Evolutionary conservation across 2,888 invertebrate genomes (phyloP), one percentile per base, ranked within the genome.

Genomic region (Diaperis boleti): DNA sequence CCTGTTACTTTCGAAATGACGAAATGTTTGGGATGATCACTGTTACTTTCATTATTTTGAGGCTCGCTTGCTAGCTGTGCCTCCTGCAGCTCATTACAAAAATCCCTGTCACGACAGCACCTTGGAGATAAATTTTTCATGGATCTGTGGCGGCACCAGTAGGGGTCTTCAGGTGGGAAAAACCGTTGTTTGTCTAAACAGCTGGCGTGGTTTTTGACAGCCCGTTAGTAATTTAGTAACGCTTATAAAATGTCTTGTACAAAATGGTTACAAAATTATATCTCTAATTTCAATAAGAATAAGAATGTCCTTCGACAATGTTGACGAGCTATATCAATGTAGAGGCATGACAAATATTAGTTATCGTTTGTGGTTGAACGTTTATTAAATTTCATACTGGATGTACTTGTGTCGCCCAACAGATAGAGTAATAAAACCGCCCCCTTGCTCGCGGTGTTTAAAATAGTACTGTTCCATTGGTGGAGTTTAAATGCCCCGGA

Each of bases 131-230:
- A 61, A 64, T 61, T 60, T 41, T 76, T 71, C 69, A 80, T 78
- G 68, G 79, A 79, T 72, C 76, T 78, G 69, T 73, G 74, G 67
- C 74, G 77, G 80, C 87, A 87, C 80, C 76, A 79, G 69, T 77
- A 76, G 44, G 87, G 84, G 72, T 82, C 80, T 80, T 87, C 88
- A 73, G 87, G 88, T 72, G 89, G 89, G 76, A 88, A 85, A 85
- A 77, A 81, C 31, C 75, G 61, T 67, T 66, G 72, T 74, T 74
- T 76, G 75, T 79, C 69, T 70, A 80, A 74, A 76, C 82, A 82
- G 64, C 81, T 79, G 64, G 52, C 44, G 45, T 52, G 39, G 39
- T 62, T 57, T 59, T 56, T 39, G 35, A 61, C 18, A 50, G 59
- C 52, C 59, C 59, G 59, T 60, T 60, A 60, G 59, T 60, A 41